phyloP scores from a whole-genome alignment of 2,113 vertebrate species.

The Meriones unguiculatus region DNA sequence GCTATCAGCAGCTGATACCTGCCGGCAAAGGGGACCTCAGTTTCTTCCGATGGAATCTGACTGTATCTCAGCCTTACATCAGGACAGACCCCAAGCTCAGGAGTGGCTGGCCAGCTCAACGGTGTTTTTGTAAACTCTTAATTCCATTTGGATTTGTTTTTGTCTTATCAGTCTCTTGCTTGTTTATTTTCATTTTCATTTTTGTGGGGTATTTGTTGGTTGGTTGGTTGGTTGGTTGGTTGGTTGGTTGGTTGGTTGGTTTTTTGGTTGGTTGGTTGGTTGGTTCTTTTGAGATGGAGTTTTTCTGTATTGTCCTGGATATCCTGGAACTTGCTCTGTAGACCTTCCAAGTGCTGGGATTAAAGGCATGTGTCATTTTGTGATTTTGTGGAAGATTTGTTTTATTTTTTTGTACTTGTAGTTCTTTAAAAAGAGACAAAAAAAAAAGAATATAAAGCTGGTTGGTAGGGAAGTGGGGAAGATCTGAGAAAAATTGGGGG shows the following conservation, averaged over 20 bases:
- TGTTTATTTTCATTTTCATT: neutral
- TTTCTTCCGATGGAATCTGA: too few relatives aligned
- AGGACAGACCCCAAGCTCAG: neutral
- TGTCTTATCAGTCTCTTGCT: neutral
- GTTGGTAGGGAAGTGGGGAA: neutral
- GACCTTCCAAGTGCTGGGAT: neutral
- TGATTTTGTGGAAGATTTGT: neutral
- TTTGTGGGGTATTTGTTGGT: neutral
- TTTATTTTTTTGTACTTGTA: neutral
- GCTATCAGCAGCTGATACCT: neutral
- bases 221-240: neutral
- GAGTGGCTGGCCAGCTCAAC: neutral
- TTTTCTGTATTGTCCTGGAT: neutral
- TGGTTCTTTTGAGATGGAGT: too few relatives aligned
- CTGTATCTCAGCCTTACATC: neutral
- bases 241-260: neutral
- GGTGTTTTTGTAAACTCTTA: neutral
- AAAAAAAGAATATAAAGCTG: neutral
- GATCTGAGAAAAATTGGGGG: neutral
- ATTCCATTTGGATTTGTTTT: neutral
- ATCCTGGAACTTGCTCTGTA: neutral
- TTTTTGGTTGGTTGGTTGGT: neutral
- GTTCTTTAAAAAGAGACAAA: neutral
- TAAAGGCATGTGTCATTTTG: neutral
- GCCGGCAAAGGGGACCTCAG: neutral